Base-by-base conservation (phyloP, 2,888 invertebrate genomes). In the Carpatolechia fugitivella region DNA sequence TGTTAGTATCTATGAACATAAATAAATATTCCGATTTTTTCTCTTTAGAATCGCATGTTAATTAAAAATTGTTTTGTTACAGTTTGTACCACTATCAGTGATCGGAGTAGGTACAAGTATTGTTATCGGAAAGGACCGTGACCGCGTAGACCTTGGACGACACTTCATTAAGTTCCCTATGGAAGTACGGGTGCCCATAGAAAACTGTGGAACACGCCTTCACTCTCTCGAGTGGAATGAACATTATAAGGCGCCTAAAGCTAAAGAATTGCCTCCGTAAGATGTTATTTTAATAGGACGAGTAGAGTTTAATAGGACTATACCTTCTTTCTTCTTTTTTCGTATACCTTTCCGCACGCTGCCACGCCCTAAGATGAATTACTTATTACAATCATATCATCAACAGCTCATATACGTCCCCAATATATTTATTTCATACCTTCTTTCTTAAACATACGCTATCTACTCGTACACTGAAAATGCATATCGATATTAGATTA, bases 81-180 rank as follows among this genome's bases (percentile, higher is more conserved):
- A 87, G 86, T 59, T 81, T 40, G 78, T 90, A 13, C 86, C 91
- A 4, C 66, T 95, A 36, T 83, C 82, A 24, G 93, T 92, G 0
- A 90, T 88, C 58, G 95, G 94, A 11, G 78, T 91, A 41, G 95
- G 95, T 2, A 92, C 93, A 0, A 93, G 93, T 59, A 92, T 95
- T 58, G 66, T 92, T 20, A 91, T 93, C 11, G 91, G 93, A 44
- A 94, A 94, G 0, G 74, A 84, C 0, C 82, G 94, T 51, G 90
- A 92, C 38, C 92, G 91, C 18, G 80, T 93, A 49, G 78, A 92
- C 58, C 88, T 94, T 44, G 94, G 94, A 3, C 85, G 91, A 3
- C 88, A 93, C 10, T 93, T 95, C 66, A 93, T 94, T 62, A 92
- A 90, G 70, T 80, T 86, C 55, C 79, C 79, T 0, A 70, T 91